Conservation (phyloP, 2,888 invertebrate genomes). For the Nebria salina region DNA sequence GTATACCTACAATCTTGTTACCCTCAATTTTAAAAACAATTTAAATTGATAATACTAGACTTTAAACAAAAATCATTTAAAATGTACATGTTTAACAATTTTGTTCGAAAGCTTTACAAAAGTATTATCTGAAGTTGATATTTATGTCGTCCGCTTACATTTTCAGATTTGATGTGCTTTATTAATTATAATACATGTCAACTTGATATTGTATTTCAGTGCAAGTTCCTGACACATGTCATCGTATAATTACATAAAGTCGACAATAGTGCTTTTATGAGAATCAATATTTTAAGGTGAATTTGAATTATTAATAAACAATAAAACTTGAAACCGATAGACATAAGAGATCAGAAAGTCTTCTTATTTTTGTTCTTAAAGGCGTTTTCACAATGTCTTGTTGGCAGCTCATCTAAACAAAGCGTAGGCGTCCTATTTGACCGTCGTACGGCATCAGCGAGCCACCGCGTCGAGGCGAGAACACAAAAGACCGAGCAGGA, state of each 20-base stretch:
- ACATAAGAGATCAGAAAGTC: background rate
- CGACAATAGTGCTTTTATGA: background rate
- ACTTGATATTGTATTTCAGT: background rate
- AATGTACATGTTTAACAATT: background rate
- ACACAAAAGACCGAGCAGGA: constrained; percentile 11
- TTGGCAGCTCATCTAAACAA: constrained; percentile 5
- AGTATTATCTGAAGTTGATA: background rate
- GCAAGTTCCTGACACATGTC: background rate
- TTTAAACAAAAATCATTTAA: background rate
- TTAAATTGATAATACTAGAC: background rate
- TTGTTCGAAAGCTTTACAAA: background rate
- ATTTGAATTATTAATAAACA: background rate
- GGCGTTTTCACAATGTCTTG: constrained; percentile 1
- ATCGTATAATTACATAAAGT: background rate
- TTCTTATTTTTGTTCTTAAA: background rate
- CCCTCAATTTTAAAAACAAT: background rate
- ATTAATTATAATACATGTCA: background rate
- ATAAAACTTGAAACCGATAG: no score
- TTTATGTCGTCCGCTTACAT: background rate
- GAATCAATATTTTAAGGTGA: background rate
- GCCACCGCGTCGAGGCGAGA: background rate
- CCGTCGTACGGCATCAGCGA: constrained; percentile 5
- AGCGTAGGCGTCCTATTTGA: constrained; percentile 1
- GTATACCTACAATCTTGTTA: no score
- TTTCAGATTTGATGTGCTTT: background rate